Base-by-base conservation (phyloP, 2,888 invertebrate species). In the Danaus chrysippus region DNA sequence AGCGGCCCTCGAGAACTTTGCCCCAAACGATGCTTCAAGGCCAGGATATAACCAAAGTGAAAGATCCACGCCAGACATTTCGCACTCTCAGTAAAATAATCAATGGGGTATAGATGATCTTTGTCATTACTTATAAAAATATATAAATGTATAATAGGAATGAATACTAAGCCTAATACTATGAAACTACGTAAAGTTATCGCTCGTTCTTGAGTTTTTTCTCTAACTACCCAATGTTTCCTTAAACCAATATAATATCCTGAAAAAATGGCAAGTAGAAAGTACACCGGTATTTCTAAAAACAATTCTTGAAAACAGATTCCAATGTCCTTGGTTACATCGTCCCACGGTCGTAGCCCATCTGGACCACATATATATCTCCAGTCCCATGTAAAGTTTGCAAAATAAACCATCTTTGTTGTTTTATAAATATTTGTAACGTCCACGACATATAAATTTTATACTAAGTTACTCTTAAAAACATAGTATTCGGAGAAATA, bases 251-350 rank as follows among this genome's bases (percentile, higher is more conserved):
- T 93, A 79, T 95, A 95, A 86, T 94, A 98, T 0, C 95, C 94
- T n/a, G 97, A 97, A 54, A 93, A 82, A 13, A 94, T 88, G 3
- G 96, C 95, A 70, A 97, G 92, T 43, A 97, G 74, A 55, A 93
- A 92, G 74, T 95, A 93, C 53, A 94, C 82, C 13, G 97, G 97
- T 71, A 96, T 92, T 81, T 96, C 94, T 43, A 98, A 91, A 76
- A 93, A 94, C 58, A 97, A 84, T 83, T 96, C 94, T 83, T 97
- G 96, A 79, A 98, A 98, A 83, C 98, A 98, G 63, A 94, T 89
- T 61, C 96, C 94, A 73, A 98, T 92, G 86, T 97, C 96, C 76
- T 94, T 94, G 43, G 93, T 92, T 13, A 91, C 83, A 10, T 92
- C 90, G 74, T 95, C 92, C 93, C 96, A 95, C 23, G 95, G 93